Evolutionary conservation across 2,888 invertebrate species (phyloP), one percentile per base, ranked within the genome.

Genomic region (Parnassius glacialis): DNA sequence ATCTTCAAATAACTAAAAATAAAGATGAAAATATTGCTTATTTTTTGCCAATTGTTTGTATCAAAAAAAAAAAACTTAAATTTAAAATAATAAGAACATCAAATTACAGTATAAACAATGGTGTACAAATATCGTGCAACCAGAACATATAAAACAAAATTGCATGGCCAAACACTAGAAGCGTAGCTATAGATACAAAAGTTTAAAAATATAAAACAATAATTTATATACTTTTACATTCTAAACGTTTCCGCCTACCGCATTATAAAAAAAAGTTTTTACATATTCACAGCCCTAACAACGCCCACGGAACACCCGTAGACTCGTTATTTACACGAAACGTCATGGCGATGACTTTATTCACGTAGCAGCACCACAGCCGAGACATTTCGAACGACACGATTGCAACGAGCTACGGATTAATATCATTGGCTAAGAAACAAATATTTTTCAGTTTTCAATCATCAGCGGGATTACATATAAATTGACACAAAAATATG

Each of bases 231-330:
- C 9, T 12, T 43, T 51, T 57, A 47, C 34, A 57, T 51, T 44
- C 13, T 50, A 55, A 47, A 43, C 54, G 48, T 34, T 13, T 13
- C 41, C 58, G 43, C 16, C 50, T 41, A 34, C 13, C 75, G 72
- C 71, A 70, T 75, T 72, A 64, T 61, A 53, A 54, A 67, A 56
- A 69, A 68, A 76, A 73, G 74, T 74, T 78, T 82, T 73, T 83
- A 85, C 79, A 85, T 83, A 84, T 85, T 89, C 89, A 90, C 89
- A 89, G 89, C 89, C 88, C 83, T 84, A 80, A 81, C 81, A 76
- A 80, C 83, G 75, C 79, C 76, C 76, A 76, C 64, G 64, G 71
- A 72, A 75, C 74, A 72, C 67, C 68, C 62, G 69, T 68, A 69
- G 13, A 67, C 73, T 67, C 67, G 74, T 74, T 10, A 34, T 45